Evolutionary conservation across 2,113 vertebrate species (phyloP), one percentile per base, ranked within the genome.

Genomic region (Progne subis): DNA sequence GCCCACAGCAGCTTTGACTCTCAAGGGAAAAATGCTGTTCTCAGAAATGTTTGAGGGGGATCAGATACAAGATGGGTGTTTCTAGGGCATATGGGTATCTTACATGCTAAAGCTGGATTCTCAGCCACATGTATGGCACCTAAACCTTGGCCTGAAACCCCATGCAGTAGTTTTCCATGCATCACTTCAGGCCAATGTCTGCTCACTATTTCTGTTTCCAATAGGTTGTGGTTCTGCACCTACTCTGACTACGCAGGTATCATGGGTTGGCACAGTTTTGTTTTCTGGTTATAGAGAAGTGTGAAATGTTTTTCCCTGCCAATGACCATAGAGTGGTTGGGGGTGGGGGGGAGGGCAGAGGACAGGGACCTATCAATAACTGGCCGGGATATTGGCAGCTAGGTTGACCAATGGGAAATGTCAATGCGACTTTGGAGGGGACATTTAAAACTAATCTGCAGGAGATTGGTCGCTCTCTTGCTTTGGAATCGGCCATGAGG

Each of bases 191-290:
- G 39, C 47, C 69, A 63, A 12, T 12, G 47, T 37, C 26, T 75
- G 52, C 52, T 70, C 63, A 24, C 5, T 70, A 3, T 24, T 86
- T 81, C 43, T 77, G 0, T 59, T 69, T 84, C 34, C 34, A 1
- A 0, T 6, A 56, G 14, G 32, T 75, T n/a, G 52, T 47, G 29
- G 61, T 82, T 78, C 60, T 96, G 44, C 47, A 52, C 10, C 41
- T 59, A 34, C 29, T 64, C 61, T 47, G 72, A 50, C 32, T 29
- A 1, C 5, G 31, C 5, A 0, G 0, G n/a, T 9, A 37, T 37
- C 37, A 37, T 37, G 37, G 37, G 37, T 37, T 37, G 37, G 37
- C 37, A 37, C 37, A 37, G 37, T 10, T 37, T 37, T 37, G 9
- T 37, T 37, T 37, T 37, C 37, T 37, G 37, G 37, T 9, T 37